Evolutionary conservation across 2,113 vertebrate genomes (phyloP), one percentile per base, ranked within the genome.

Genomic region (Guaruba guarouba): DNA sequence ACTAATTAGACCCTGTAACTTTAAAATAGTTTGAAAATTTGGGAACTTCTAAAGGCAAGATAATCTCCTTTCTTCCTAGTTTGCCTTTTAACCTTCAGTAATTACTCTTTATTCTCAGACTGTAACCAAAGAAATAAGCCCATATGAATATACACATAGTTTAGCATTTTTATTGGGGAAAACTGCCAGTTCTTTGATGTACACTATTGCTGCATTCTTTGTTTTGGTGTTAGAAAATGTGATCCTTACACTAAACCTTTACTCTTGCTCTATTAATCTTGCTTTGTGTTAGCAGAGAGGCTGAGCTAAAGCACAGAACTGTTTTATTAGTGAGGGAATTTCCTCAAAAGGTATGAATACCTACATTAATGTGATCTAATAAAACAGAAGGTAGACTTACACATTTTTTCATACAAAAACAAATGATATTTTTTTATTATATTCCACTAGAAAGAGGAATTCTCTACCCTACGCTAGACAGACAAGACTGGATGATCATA

Each of bases 1-100:
- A 90, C 75, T 96, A 97, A 97, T 96, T 93, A 97, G 88, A 86
- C 68, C 52, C 29, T 77, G 68, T 78, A 86, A 94, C 81, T 93
- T 94, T 88, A 95, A 95, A 95, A 94, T 62, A 55, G 73, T 83
- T 89, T 82, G 46, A 95, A 93, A 86, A 88, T 63, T 80, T 2
- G 0, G 37, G 66, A 77, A 79, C 78, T 91, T 95, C 82, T 88
- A 96, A 96, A 93, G 74, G 22, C 76, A 77, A 84, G 68, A 90
- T 93, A 76, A 95, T 95, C 31, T 64, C 18, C 78, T 90, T 94
- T 96, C 64, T 96, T 92, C 61, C 46, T 57, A 64, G 73, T 86
- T 75, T 95, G 52, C 67, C 55, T 95, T 96, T 95, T 95, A 95
- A 88, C 88, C 83, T 94, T 85, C 76, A 52, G 20, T 93, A 83